Evolutionary conservation across 1,140 invertebrate genomes (phyloP), one percentile per base, ranked within the genome.

Genomic region (Reticulitermes speratus): DNA sequence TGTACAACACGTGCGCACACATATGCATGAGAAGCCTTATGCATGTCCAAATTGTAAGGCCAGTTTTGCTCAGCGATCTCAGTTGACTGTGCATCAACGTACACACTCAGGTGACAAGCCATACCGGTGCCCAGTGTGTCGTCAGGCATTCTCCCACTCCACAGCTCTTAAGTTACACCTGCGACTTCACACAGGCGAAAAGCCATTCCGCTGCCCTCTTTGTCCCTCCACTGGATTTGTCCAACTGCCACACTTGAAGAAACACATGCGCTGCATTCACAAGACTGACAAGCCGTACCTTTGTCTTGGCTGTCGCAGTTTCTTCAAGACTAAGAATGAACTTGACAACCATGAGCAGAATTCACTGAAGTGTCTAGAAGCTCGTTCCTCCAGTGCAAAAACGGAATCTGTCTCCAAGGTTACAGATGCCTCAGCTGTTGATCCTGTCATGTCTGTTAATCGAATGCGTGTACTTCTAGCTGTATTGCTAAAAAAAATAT

Each of bases 11-110:
- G 94, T 97, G 93, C 92, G 96, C 83, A 96, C 95, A 11, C 97
- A 98, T 91, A 90, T 90, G 86, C 93, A 92, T 25, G 90, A 92
- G 86, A 94, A 94, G 88, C 94, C 94, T 0, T 94, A 94, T 87
- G 89, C 91, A 75, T 94, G 94, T 88, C 91, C 91, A 84, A 88
- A 93, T 9, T 94, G 94, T 88, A 94, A 95, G 8, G 94, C 97
- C 65, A 93, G 95, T 75, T 99, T 99, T 89, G 97, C 96, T 3
- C 98, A 99, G 90, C 96, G 97, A 81, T 98, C 97, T 0, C 98
- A 99, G 89, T 92, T 99, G 84, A 98, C 97, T 85, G 96, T 98
- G 2, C 98, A 99, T 89, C 96, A 97, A 92, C 93, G 98, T 52
- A 97, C 97, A 14, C 98, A 99, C 89, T 96, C 95, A 0, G 96